Evolutionary conservation across 2,797 vertebrate species (phyloP), one percentile per base, ranked within the genome.

Genomic region (Catamblyrhynchus diadema): DNA sequence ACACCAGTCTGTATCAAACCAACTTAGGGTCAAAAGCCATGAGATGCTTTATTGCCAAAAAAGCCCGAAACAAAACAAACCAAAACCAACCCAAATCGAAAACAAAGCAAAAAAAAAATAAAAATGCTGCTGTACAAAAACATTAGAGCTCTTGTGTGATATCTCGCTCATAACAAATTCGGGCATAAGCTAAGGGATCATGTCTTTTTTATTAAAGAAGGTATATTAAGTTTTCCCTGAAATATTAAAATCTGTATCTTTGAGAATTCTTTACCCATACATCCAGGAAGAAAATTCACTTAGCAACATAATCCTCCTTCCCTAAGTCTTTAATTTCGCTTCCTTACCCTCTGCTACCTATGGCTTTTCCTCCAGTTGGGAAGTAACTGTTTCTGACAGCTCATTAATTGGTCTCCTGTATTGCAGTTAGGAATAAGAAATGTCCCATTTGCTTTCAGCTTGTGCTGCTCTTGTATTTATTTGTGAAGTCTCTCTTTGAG

Each of bases 331-430:
- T 59, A 66, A 82, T 91, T 84, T 79, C 8, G 27, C 45, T 87
- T 85, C 51, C 61, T 88, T 81, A 37, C 44, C 37, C 82, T 92
- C 54, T 50, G 12, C 56, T 75, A 79, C 51, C 30, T 65, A 81
- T 39, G 59, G 7, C 20, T 93, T 88, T 86, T 92, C 66, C 64
- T 87, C 84, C 56, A 75, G 12, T 23, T 62, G 42, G 47, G 67
- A 87, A 85, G 71, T 77, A 94, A 93, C 59, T 47, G 41, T 65
- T 92, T 87, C 74, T 94, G 92, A 90, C 81, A 84, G 56, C 78
- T 94, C 78, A 69, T 88, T 96, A 93, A 90, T 50, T 81, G n/a
- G 23, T 54, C 50, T 90, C n/a, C 73, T 84, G 12, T 88, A 77
- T 3, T 37, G 41, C 59, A 66, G 73, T 54, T 69, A 88, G 35